Evolutionary conservation across 2,888 invertebrate genomes (phyloP).

Genomic region (Leptarthrus brevirostris): DNA sequence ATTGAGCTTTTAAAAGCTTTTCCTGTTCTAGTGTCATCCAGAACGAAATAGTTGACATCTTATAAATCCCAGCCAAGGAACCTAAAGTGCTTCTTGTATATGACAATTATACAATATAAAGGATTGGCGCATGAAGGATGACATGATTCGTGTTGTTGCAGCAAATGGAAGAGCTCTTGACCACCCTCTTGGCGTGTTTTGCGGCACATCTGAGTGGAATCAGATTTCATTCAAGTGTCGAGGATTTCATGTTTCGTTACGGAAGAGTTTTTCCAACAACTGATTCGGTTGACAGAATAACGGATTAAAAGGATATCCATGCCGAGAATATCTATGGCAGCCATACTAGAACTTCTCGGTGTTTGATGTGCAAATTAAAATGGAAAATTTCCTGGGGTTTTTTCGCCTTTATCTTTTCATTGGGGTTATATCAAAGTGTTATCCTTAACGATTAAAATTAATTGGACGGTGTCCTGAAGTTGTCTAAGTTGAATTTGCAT

Average conservation of each 20-base stretch:
- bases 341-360: constrained; percentile 24
- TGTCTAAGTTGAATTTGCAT: constrained; percentile 50
- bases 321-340: constrained; percentile 45
- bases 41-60: constrained; percentile 45
- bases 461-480: constrained; percentile 52
- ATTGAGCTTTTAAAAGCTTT: constrained; percentile 50
- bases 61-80: not conserved
- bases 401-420: constrained; percentile 26
- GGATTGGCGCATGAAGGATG: constrained; percentile 16
- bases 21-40: constrained; percentile 33
- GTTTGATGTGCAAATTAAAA: constrained; percentile 54
- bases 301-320: constrained; percentile 52
- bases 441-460: constrained; percentile 53
- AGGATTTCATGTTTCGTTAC: constrained; percentile 48
- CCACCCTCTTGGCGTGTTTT: not conserved
- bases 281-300: constrained; percentile 47
- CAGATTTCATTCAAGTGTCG: constrained; percentile 42
- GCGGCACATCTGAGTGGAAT: not conserved
- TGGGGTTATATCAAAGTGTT: constrained; percentile 48
- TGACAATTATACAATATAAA: constrained; percentile 25
- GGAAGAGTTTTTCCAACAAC: constrained; percentile 49
- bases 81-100: constrained; percentile 21
- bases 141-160: constrained; percentile 29
- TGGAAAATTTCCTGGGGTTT: constrained; percentile 20
- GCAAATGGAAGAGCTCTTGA: constrained; percentile 17